Base-by-base conservation (phyloP, 2,113 vertebrate genomes). In the Trachemys scripta region DNA sequence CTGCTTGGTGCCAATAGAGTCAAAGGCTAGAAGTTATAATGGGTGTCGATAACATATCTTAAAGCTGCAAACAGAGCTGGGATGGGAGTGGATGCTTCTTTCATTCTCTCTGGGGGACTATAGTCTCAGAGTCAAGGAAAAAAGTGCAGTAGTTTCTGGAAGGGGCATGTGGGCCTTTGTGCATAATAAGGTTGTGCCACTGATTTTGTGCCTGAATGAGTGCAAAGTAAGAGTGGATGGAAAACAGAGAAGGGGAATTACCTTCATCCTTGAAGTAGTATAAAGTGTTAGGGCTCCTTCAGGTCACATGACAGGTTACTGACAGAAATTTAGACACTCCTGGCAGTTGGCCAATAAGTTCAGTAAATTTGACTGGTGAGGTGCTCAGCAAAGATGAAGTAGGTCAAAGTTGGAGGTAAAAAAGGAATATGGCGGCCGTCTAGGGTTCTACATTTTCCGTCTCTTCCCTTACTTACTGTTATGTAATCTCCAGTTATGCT, bases 191-290 rank as follows among this genome's bases (percentile, higher is more conserved):
- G 69, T 51, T 92, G 51, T 75, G 47, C 0, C 3, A 62, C 90
- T 94, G 80, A 93, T 91, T 96, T 94, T 89, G 76, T 85, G 2
- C 56, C 85, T 4, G 51, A 97, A 89, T 96, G 92, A 89, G 85
- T 97, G 80, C 69, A 50, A 90, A 80, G 88, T 69, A 75, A 49
- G 35, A 50, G 51, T 22, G 62, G 87, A 22, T 62, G 72, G 88
- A 89, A 94, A 94, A 72, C 27, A 85, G 94, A 59, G 88, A 16
- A 31, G 2, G 20, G 79, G 85, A 93, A 51, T 79, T 94, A 88
- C 79, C 89, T 88, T 92, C 1, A 0, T 42, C 84, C 38, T 85
- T 75, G 35, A 94, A 93, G 95, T 79, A 75, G 56, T 0, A 0
- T 54, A 1, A 59, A 80, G 35, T 92, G 56, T 29, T n/a, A 12